Evolutionary conservation across 2,797 vertebrate species (phyloP).

Genomic region (Typhlichthys subterraneus): DNA sequence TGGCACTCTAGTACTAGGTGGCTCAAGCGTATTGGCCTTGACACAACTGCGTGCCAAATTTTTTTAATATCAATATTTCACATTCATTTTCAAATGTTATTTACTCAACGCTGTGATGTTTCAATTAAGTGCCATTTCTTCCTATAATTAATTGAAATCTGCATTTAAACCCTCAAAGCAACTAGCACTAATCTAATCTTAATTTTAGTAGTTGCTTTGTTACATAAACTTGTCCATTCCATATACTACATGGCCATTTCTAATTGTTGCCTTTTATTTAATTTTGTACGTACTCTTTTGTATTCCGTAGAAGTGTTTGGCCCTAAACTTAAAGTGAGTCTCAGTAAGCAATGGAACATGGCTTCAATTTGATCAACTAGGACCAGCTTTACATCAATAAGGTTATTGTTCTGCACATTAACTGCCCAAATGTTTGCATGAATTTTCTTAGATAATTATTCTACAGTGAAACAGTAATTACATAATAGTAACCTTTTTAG

Average conservation of each 20-base stretch:
- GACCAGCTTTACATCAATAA: slow-evolving; percentile 50
- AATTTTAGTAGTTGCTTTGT: slow-evolving; percentile 15
- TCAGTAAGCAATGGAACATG: slow-evolving; percentile 39
- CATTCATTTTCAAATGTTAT: slow-evolving; percentile 63
- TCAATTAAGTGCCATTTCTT: slow-evolving; percentile 72
- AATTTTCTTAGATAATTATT: slow-evolving; percentile 38
- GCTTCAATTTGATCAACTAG: slow-evolving; percentile 48
- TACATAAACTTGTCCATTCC: slow-evolving; percentile 19
- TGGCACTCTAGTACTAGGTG: slow-evolving; percentile 53
- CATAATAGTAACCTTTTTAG: slow-evolving; percentile 39
- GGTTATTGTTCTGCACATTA: slow-evolving; percentile 38
- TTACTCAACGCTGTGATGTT: slow-evolving; percentile 70
- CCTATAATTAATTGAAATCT: slow-evolving; percentile 58
- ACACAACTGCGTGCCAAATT: slow-evolving; percentile 79
- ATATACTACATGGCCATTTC: slow-evolving; percentile 1
- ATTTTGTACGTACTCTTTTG: slow-evolving; percentile 10
- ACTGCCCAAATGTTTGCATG: slow-evolving; percentile 59
- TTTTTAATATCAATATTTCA: slow-evolving; percentile 58
- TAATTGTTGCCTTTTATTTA: slow-evolving; percentile 25
- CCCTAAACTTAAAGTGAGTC: slow-evolving; percentile 34
- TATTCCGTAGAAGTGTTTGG: slow-evolving; percentile 36
- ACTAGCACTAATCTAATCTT: slow-evolving; percentile 33
- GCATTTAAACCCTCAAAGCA: slow-evolving; percentile 55
- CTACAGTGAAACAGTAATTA: slow-evolving; percentile 41
- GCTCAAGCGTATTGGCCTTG: slow-evolving; percentile 78